phyloP scores from a whole-genome alignment of 1,140 invertebrate genomes.

The Grapholita molesta region DNA sequence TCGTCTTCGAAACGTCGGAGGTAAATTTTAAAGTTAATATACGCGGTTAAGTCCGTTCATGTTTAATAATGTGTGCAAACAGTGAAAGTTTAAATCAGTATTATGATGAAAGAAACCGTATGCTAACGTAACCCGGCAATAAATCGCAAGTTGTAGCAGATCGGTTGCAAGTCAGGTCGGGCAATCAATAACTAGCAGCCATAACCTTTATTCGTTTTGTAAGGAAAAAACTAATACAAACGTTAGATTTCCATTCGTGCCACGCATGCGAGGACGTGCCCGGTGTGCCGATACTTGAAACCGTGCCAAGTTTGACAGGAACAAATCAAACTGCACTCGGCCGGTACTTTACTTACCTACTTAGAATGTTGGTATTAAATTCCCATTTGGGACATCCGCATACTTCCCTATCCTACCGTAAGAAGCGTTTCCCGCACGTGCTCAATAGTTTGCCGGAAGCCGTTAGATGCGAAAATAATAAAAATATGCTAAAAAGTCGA shows the following conservation, averaged over 20 bases:
- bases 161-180: slow-evolving; percentile 20
- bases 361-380: slow-evolving; percentile 16
- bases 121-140: background rate
- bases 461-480: too few relatives aligned
- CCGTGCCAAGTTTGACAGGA: slow-evolving; percentile 56
- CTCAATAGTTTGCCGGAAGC: too few relatives aligned
- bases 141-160: slow-evolving; percentile 5
- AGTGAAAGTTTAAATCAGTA: too few relatives aligned
- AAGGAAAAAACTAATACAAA: slow-evolving; percentile 63
- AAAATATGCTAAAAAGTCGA: too few relatives aligned
- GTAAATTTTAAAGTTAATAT: too few relatives aligned
- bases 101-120: background rate
- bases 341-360: slow-evolving; percentile 32
- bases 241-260: slow-evolving; percentile 50
- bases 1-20: too few relatives aligned
- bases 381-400: background rate
- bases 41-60: too few relatives aligned
- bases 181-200: slow-evolving; percentile 40
- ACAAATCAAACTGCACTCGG: slow-evolving; percentile 50
- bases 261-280: slow-evolving; percentile 56
- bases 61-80: too few relatives aligned
- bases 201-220: slow-evolving; percentile 47
- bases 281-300: slow-evolving; percentile 60
- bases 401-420: too few relatives aligned
- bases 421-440: too few relatives aligned